These are phyloP conservation scores for Drosophila testacea DNA, from an alignment of 2,888 invertebrate species.

Conservation along the genomic window DNA sequence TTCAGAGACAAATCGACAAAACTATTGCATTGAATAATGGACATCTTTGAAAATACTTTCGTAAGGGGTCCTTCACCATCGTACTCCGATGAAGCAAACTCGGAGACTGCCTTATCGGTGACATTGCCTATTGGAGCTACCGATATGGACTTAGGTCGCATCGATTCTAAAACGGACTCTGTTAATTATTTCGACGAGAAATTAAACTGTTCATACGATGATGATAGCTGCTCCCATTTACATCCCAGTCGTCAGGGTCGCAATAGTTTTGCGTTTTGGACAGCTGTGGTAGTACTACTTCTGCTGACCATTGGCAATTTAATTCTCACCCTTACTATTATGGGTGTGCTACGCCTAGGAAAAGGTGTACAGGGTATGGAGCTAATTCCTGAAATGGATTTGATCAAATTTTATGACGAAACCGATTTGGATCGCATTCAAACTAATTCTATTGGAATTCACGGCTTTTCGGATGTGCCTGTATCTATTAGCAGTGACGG, in stretches of 20 bases:
- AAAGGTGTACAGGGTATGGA: conserved; percentile 94
- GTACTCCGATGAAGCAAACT: conserved; percentile 83
- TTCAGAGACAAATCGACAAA: conserved; percentile 16
- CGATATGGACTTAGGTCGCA: conserved; percentile 60
- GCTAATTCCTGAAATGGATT: conserved; percentile 90
- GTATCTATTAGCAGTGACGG: conserved; percentile 85
- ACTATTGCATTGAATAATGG: conserved; percentile 59
- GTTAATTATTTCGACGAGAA: conserved; percentile 76
- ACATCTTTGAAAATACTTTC: conserved; percentile 83
- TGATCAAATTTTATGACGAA: conserved; percentile 92
- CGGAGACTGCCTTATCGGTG: conserved; percentile 80
- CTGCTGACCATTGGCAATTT: conserved; percentile 92
- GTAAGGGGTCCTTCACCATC: conserved; percentile 84
- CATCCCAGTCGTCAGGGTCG: conserved; percentile 69
- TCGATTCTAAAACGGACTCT: conserved; percentile 70
- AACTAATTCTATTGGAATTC: conserved; percentile 89
- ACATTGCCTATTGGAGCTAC: conserved; percentile 74
- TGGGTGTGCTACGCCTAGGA: conserved; percentile 92
- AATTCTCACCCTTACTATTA: conserved; percentile 91
- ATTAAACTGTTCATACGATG: conserved; percentile 59
- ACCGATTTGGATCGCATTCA: conserved; percentile 92
- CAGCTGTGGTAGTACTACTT: conserved; percentile 89
- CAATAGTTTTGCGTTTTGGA: conserved; percentile 91
- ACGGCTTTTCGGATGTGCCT: conserved; percentile 87
- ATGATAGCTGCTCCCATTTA: conserved; percentile 68